phyloP scores from a whole-genome alignment of 2,888 invertebrate genomes.

The Podabrus alpinus region DNA sequence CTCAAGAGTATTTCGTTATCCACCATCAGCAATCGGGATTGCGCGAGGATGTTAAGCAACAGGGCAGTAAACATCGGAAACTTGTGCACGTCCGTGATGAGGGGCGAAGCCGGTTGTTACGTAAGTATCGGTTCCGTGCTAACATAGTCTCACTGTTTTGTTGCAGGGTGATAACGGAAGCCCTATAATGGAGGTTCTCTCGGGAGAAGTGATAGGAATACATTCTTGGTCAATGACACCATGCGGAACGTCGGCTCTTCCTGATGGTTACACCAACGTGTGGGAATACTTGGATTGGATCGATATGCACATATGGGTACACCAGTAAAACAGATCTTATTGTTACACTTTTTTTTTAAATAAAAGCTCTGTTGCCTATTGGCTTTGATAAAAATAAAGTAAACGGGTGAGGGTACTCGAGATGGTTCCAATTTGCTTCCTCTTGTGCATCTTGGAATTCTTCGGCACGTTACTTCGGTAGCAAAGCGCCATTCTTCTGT shows the following conservation, averaged over 20 bases:
- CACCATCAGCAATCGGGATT: not conserved
- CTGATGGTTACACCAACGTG: not conserved
- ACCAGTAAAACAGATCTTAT: not conserved
- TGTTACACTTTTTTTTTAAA: not conserved
- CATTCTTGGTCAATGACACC: not conserved
- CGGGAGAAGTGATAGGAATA: not conserved
- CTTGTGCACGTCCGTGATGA: not conserved
- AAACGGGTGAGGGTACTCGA: slow-evolving; percentile 68
- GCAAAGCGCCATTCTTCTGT: slow-evolving; percentile 67
- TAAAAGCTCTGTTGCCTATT: not conserved
- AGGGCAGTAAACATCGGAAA: not conserved
- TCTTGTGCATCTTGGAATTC: slow-evolving; percentile 56
- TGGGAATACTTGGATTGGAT: not conserved
- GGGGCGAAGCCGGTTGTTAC: not conserved
- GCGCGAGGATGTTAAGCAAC: not conserved
- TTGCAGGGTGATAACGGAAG: not conserved
- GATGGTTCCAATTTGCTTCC: slow-evolving; percentile 72
- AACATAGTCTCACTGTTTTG: not conserved
- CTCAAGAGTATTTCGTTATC: not conserved
- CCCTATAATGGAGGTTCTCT: not conserved
- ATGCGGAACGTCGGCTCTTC: not conserved
- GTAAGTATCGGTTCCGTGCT: not conserved
- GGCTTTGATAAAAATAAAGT: slow-evolving; percentile 55
- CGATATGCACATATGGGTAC: not conserved
- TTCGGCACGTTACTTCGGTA: slow-evolving; percentile 61